Percentiles rank a stretch among this genome's conserved stretches.
Conservation (phyloP, 2,888 invertebrate species). For the Cephus sareptanus region DNA sequence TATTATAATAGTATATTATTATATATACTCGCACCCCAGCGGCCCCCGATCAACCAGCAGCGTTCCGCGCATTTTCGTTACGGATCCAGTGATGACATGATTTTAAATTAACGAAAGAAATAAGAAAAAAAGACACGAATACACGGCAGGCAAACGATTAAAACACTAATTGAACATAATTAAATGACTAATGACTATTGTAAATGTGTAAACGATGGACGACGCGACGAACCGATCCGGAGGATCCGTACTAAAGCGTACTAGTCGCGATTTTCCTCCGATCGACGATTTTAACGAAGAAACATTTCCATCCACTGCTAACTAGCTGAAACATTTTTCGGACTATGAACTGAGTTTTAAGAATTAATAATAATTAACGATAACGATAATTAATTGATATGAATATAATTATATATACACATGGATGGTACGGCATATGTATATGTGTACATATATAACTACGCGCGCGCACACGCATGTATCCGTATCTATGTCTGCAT, state of each 20-base stretch:
- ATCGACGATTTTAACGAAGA: conserved; percentile 26
- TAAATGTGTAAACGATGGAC: conserved; percentile 20
- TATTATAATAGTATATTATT: conserved; percentile 56
- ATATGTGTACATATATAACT: conserved; percentile 63
- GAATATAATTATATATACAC: conserved; percentile 48
- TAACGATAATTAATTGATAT: conserved; percentile 52
- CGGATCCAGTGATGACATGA: background rate
- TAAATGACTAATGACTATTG: conserved; percentile 20
- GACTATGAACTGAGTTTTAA: conserved; percentile 32
- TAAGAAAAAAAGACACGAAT: conserved; percentile 21
- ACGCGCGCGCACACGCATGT: conserved; percentile 41
- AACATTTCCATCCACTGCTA: conserved; percentile 61
- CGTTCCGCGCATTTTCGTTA: background rate
- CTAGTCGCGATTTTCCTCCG: conserved; percentile 3
- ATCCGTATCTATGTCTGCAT: conserved; percentile 33
- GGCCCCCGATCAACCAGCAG: conserved; percentile 17
- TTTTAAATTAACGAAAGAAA: conserved; percentile 32
- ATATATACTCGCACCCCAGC: conserved; percentile 47
- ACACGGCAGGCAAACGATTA: conserved; percentile 7
- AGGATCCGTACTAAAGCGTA: background rate
- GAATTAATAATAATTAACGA: conserved; percentile 29
- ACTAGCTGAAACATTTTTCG: conserved; percentile 30
- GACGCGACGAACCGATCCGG: background rate
- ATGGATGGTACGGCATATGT: conserved; percentile 61
- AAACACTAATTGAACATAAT: conserved; percentile 8